A percentile compares a stretch with the other conserved stretches of the same genome.
These are phyloP conservation scores for Calameuta filiformis DNA, from an alignment of 2,888 invertebrate genomes.

Conservation along the genomic window DNA sequence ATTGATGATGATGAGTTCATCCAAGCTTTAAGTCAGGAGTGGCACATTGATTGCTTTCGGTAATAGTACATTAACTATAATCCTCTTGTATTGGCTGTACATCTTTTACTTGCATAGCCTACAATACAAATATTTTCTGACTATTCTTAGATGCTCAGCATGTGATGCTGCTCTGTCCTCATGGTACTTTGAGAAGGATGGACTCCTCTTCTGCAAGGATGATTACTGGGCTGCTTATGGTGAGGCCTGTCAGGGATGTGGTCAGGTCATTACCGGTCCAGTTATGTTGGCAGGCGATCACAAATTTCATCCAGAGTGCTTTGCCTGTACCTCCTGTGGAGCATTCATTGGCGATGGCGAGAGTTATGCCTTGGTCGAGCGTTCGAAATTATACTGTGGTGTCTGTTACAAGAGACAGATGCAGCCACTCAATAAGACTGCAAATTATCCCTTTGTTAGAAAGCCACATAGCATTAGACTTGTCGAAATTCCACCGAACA, in stretches of 20 bases:
- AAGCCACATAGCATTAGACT: constrained; percentile 85
- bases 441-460: constrained; percentile 68
- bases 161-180: constrained; percentile 86
- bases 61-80: constrained; percentile 56
- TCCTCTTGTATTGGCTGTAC: neutral
- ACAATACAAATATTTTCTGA: neutral
- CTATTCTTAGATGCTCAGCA: constrained; percentile 81
- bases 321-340: constrained; percentile 85
- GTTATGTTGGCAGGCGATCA: constrained; percentile 96
- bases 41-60: constrained; percentile 92
- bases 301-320: constrained; percentile 96
- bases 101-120: neutral
- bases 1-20: constrained; percentile 83
- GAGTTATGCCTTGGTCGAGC: constrained; percentile 90
- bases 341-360: constrained; percentile 92
- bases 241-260: constrained; percentile 90
- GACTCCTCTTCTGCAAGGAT: constrained; percentile 86
- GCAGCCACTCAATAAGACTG: constrained; percentile 72
- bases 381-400: constrained; percentile 89
- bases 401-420: constrained; percentile 80
- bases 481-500: constrained; percentile 80
- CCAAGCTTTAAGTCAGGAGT: constrained; percentile 84
- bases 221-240: constrained; percentile 92
- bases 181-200: constrained; percentile 95
- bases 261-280: constrained; percentile 86